Conservation (phyloP, 35 echinoderm and acorn worm species). For the Holothuria glaberrima region DNA sequence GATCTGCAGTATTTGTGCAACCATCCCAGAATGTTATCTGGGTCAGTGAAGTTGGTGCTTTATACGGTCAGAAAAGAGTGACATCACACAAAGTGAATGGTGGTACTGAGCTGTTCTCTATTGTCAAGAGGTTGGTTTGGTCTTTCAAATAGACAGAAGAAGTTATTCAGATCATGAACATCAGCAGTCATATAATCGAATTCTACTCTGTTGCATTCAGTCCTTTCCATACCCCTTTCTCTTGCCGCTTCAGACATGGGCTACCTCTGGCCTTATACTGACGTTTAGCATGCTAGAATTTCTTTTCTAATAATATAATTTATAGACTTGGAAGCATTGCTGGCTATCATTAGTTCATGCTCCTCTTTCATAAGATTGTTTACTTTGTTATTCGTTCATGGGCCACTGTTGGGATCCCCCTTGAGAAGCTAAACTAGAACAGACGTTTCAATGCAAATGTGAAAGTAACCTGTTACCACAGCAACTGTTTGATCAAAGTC, state of each 20-base stretch:
- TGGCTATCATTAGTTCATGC: neutral
- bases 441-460: neutral
- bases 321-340: neutral
- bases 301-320: neutral
- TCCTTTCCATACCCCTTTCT: neutral
- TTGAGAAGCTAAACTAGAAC: neutral
- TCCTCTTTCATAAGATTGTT: neutral
- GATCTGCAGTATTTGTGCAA: too few relatives aligned
- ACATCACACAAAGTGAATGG: neutral
- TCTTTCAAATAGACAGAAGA: neutral
- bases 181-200: neutral
- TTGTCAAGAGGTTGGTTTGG: too few relatives aligned
- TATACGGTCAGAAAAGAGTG: neutral
- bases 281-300: neutral
- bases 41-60: neutral
- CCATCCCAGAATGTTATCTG: too few relatives aligned
- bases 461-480: neutral
- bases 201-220: neutral
- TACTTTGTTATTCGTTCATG: neutral
- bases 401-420: neutral
- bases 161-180: neutral
- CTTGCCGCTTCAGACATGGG: neutral
- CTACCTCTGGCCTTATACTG: neutral
- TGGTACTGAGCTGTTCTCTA: neutral
- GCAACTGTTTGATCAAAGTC: neutral